Percentiles rank a stretch among this genome's conserved stretches.
Evolutionary conservation across 2,113 vertebrate genomes (phyloP).

Genomic region (Calyptommatus sinebrachiatus): DNA sequence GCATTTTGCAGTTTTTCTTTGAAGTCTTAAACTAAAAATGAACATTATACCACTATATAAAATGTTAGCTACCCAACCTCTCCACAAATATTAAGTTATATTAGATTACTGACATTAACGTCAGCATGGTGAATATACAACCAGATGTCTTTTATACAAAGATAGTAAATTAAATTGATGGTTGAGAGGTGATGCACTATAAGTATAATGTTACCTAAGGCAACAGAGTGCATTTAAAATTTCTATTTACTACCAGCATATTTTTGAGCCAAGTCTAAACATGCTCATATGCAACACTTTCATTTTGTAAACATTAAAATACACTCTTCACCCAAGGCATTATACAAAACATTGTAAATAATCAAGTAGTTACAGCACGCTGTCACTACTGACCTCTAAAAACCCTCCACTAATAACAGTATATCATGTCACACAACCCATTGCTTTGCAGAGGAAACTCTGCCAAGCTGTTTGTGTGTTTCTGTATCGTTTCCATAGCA

Average conservation of each 20-base stretch:
- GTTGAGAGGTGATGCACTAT: conserved; percentile 50
- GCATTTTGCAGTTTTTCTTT: neutral
- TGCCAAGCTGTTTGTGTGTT: conserved; percentile 91
- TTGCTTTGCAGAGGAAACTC: conserved; percentile 64
- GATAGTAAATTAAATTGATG: conserved; percentile 57
- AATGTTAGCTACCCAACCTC: conserved; percentile 37
- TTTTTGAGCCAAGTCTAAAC: conserved; percentile 52
- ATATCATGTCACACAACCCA: conserved; percentile 77
- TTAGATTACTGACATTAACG: conserved; percentile 74
- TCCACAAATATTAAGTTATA: conserved; percentile 61
- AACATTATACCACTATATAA: neutral
- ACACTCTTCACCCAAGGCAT: conserved; percentile 3
- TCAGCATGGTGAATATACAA: conserved; percentile 57
- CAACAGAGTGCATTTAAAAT: conserved; percentile 70
- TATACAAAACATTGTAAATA: conserved; percentile 31
- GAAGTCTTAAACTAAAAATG: neutral
- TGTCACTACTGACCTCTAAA: conserved; percentile 62
- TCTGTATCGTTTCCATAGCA: conserved; percentile 89
- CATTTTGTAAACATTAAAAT: neutral
- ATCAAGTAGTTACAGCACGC: conserved; percentile 45
- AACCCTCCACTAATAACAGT: conserved; percentile 71
- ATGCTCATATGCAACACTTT: neutral
- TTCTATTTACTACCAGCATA: conserved; percentile 72
- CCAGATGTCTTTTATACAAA: conserved; percentile 58
- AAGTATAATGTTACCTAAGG: conserved; percentile 79